Evolutionary conservation across 2,113 vertebrate species (phyloP), one percentile per base, ranked within the genome.

Genomic region (Apodemus speciosus): DNA sequence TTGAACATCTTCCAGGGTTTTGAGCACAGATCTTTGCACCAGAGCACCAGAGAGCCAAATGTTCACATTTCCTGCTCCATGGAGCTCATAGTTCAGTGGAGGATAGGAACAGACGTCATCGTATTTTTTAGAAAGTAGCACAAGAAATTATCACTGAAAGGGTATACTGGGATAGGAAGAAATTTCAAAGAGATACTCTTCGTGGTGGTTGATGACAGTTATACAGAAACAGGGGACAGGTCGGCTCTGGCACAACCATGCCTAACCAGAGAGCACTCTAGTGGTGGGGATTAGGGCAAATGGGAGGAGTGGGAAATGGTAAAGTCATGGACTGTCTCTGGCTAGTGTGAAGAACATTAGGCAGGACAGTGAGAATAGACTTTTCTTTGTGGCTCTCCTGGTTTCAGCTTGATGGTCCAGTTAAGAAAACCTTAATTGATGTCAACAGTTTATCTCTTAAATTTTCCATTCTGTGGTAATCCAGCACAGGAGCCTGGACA

Each of bases 191-290:
- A 27, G 38, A 10, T 38, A 2, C 4, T 62, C 14, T 88, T 64
- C 25, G 13, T 14, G 13, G 6, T n/a, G 13, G 6, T n/a, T 9
- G 69, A 43, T 15, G 4, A 11, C 7, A 46, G n/a, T 35, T 62
- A 14, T 30, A 13, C 53, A 27, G 23, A 25, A 27, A 25, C 1
- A 21, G 6, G 7, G 64, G 9, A 20, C 30, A 66, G 13, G 20
- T 8, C n/a, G 15, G 18, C 6, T 75, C 49, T 11, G 49, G 6
- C 9, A 20, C 7, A 58, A 76, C 16, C 15, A 0, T 40, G 15
- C 7, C 30, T 16, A 35, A 0, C 27, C 5, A 69, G 79, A 4
- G 2, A 23, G 20, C 32, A 15, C 1, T 27, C 4, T 7, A 0
- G 4, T 1, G 9, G 25, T 14, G 46, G 1, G 51, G 43, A n/a